phyloP scores from a whole-genome alignment of 2,113 vertebrate genomes.

The Rhadina sibilatrix region DNA sequence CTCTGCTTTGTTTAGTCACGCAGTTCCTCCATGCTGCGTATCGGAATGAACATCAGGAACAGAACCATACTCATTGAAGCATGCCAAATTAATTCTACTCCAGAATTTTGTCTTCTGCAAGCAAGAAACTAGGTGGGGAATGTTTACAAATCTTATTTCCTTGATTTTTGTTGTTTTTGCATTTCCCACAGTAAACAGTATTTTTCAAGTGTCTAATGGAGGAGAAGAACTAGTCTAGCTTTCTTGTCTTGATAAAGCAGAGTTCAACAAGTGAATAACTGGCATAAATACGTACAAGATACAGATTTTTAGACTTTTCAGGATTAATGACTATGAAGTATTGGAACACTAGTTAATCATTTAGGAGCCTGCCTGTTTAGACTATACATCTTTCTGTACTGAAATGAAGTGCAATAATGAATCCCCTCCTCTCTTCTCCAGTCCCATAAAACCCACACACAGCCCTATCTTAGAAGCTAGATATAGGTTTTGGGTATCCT shows the following conservation, averaged over 20 bases:
- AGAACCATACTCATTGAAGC: slow-evolving; percentile 23
- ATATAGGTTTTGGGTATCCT: background rate
- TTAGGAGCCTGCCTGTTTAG: background rate
- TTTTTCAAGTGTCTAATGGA: background rate
- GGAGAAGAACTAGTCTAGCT: background rate
- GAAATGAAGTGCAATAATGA: background rate
- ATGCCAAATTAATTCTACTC: background rate
- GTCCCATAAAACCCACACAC: background rate
- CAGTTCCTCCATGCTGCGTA: background rate
- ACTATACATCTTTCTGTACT: background rate
- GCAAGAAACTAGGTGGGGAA: background rate
- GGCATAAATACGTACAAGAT: background rate
- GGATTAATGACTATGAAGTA: background rate
- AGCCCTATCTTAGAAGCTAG: background rate
- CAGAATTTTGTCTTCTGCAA: background rate
- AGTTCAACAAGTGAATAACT: background rate
- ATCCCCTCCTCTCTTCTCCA: background rate
- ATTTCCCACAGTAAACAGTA: background rate
- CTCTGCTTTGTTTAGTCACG: background rate
- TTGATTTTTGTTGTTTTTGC: background rate
- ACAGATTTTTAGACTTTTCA: background rate
- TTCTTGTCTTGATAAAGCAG: background rate
- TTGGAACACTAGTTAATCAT: background rate
- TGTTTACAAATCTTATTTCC: background rate
- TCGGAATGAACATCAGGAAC: background rate